These are phyloP conservation scores for Hoplodrina blanda DNA, from an alignment of 2,888 invertebrate species.

Conservation along the genomic window DNA sequence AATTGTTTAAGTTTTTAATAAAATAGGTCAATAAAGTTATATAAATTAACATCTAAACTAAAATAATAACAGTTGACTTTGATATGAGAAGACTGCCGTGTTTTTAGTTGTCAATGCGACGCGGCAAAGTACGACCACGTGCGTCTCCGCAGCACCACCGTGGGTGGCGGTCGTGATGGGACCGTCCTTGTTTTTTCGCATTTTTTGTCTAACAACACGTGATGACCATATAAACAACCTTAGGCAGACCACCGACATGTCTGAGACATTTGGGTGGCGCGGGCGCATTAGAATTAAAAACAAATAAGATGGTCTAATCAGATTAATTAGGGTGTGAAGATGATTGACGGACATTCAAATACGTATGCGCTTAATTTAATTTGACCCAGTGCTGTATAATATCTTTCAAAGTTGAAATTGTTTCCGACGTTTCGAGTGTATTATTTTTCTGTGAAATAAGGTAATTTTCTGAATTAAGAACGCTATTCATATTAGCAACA, in stretches of 20 bases:
- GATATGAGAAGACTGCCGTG: constrained; percentile 33
- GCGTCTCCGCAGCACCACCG: constrained; percentile 56
- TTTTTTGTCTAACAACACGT: constrained; percentile 75
- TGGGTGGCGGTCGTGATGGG: constrained; percentile 67
- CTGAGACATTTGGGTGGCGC: constrained; percentile 38
- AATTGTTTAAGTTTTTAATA: too few relatives aligned
- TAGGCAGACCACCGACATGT: constrained; percentile 64
- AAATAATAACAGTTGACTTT: constrained; percentile 33
- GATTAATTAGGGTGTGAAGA: constrained; percentile 32
- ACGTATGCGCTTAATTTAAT: constrained; percentile 21
- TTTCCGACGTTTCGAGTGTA: constrained; percentile 3
- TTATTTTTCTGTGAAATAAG: background rate
- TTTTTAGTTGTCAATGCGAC: constrained; percentile 59
- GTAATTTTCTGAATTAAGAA: constrained; percentile 14
- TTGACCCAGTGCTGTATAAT: constrained; percentile 15
- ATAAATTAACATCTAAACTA: constrained; percentile 26
- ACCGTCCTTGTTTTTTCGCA: constrained; percentile 55
- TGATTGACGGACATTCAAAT: constrained; percentile 43
- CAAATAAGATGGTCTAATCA: constrained; percentile 27
- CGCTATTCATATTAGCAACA: constrained; percentile 16
- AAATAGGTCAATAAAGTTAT: too few relatives aligned
- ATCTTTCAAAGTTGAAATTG: background rate
- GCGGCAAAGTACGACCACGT: constrained; percentile 65
- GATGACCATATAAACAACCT: constrained; percentile 73
- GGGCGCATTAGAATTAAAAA: constrained; percentile 43